Percentiles rank a stretch among this genome's conserved stretches.
phyloP scores from a whole-genome alignment of 2,797 vertebrate species.

The Holocentrus rufus region DNA sequence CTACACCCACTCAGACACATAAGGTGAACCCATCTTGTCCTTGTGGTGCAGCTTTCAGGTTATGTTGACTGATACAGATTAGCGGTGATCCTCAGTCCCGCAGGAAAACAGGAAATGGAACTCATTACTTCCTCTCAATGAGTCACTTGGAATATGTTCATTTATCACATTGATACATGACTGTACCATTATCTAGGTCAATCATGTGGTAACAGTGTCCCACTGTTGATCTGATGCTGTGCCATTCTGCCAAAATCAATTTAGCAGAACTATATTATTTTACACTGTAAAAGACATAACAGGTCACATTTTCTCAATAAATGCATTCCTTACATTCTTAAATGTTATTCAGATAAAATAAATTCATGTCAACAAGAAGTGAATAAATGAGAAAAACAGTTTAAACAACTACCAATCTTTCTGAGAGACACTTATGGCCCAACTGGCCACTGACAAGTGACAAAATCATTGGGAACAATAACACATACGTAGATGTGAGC shows the following conservation, averaged over 20 bases:
- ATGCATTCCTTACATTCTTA: too few species aligned
- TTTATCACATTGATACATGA: constrained; percentile 21
- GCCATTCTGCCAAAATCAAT: not conserved
- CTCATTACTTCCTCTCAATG: constrained; percentile 44
- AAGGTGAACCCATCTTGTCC: constrained; percentile 34
- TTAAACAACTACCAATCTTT: constrained; percentile 1
- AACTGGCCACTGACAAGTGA: constrained; percentile 6
- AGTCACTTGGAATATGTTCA: constrained; percentile 22
- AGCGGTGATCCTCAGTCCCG: not conserved
- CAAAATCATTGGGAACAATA: constrained; percentile 41
- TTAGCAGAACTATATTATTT: too few species aligned
- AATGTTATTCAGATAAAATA: too few species aligned
- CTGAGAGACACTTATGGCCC: constrained; percentile 1
- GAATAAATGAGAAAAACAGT: not conserved
- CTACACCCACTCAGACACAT: constrained; percentile 57
- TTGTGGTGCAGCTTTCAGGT: constrained; percentile 35
- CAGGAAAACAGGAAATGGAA: constrained; percentile 49
- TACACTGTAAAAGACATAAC: too few species aligned
- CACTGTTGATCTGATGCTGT: not conserved
- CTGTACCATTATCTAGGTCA: not conserved
- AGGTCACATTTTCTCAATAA: too few species aligned
- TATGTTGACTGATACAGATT: constrained; percentile 34
- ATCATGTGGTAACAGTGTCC: not conserved
- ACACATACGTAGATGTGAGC: constrained; percentile 53
- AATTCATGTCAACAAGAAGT: too few species aligned